A percentile compares a stretch with the other conserved stretches of the same genome.
Evolutionary conservation across 2,888 invertebrate species (phyloP).

Genomic region (Druceiella hillmani): DNA sequence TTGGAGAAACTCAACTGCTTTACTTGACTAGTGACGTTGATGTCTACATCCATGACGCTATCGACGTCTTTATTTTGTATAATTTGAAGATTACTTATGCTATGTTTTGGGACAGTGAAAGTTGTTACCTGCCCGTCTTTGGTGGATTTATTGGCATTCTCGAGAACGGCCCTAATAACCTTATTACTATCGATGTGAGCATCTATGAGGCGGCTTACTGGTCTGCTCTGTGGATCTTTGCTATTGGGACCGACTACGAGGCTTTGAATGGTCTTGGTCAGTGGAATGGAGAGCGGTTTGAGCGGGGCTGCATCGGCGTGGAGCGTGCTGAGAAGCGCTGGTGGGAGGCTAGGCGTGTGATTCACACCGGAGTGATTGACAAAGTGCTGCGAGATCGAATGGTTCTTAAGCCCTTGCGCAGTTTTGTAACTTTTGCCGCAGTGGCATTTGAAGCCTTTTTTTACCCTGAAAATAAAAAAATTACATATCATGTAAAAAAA

Average conservation of each 20-base stretch:
- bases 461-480: slow-evolving; percentile 52
- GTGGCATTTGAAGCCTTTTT: slow-evolving; percentile 75
- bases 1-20: slow-evolving; percentile 31
- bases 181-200: slow-evolving; percentile 36
- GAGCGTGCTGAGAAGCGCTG: slow-evolving; percentile 24
- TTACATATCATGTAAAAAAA: slow-evolving; percentile 13
- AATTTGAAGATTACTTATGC: slow-evolving; percentile 33
- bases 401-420: slow-evolving; percentile 70
- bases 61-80: slow-evolving; percentile 3
- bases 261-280: slow-evolving; percentile 18
- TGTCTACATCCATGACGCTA: slow-evolving; percentile 25
- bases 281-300: slow-evolving; percentile 21
- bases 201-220: no score
- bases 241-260: slow-evolving; percentile 12
- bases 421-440: slow-evolving; percentile 86
- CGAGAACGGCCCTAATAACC: slow-evolving; percentile 34
- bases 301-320: slow-evolving; percentile 20
- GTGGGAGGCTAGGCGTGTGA: slow-evolving; percentile 11
- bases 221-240: no score
- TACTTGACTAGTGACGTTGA: slow-evolving; percentile 22
- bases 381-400: slow-evolving; percentile 40
- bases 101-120: slow-evolving; percentile 42
- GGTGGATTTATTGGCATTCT: slow-evolving; percentile 38
- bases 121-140: slow-evolving; percentile 39
- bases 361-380: slow-evolving; percentile 9